These are phyloP conservation scores for Solen grandis DNA, from an alignment of 1,140 invertebrate genomes.

Conservation along the genomic window DNA sequence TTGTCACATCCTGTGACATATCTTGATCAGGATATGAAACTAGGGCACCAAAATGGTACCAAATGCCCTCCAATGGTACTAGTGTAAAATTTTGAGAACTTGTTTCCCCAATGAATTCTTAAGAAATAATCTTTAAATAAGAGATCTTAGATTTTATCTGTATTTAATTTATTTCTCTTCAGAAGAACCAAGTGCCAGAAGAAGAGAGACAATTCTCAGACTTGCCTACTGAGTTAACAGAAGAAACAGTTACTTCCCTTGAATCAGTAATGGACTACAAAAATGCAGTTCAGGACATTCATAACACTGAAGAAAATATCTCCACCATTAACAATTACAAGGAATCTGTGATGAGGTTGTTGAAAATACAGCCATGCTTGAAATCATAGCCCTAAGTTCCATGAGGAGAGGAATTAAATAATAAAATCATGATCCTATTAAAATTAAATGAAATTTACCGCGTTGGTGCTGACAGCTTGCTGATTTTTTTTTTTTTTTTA, in stretches of 20 bases:
- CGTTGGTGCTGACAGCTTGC: too few species aligned
- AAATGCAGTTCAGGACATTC: conserved; percentile 30
- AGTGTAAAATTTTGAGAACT: background rate
- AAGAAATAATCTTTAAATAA: background rate
- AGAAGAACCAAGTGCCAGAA: background rate
- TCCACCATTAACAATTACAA: conserved; percentile 40
- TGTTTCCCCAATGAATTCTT: background rate
- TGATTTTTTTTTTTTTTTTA: too few species aligned
- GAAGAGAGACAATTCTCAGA: conserved; percentile 38
- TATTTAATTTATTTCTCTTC: background rate
- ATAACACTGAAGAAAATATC: conserved; percentile 34
- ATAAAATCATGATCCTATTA: too few species aligned
- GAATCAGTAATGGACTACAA: conserved; percentile 38
- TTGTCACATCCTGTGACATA: too few species aligned
- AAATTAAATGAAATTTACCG: too few species aligned
- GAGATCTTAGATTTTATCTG: background rate
- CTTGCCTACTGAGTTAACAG: conserved; percentile 2
- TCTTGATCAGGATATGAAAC: background rate
- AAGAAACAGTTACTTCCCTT: conserved; percentile 37
- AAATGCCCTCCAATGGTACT: background rate
- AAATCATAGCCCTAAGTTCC: too few species aligned
- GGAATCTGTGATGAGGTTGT: conserved; percentile 42
- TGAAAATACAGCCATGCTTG: conserved; percentile 32
- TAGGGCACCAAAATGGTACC: background rate
- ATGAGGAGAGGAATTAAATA: too few species aligned